Base-by-base conservation (phyloP, 2,888 invertebrate species). In the Escarpia spicata region DNA sequence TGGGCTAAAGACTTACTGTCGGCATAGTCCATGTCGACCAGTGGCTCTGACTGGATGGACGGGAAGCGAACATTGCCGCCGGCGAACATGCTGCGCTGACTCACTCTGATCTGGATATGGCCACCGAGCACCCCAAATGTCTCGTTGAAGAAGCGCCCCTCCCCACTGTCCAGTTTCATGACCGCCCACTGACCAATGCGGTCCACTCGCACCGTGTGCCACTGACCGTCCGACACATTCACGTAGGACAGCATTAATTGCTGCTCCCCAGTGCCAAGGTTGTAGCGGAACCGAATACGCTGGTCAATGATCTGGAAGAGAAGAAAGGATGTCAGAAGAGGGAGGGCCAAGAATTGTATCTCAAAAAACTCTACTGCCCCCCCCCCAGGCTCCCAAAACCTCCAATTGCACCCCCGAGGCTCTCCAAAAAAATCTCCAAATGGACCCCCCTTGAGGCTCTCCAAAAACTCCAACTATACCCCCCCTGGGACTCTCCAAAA, bases 161-260 rank as follows among this genome's bases (percentile, higher is more conserved):
- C 99, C 1, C 99, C 99, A 3, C 99, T 99, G 96, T 99, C 99
- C 94, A 99, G 97, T 96, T 98, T 98, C 93, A 99, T 97, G 92
- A 98, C 98, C 19, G 99, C 99, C 12, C 98, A 98, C 92, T 98
- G 98, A 90, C 99, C 99, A 95, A 98, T 98, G 92, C 99, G 97
- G 95, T 98, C 98, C 0, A 99, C 98, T 94, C 98, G 97, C 8
- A 98, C 98, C 92, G 98, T 98, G 96, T 99, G 99, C 99, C 99
- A 99, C 95, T 99, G 98, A 0, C 99, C 99, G 96, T 99, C 98
- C 95, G 99, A 98, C 2, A 99, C 99, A 0, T 98, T 97, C 45
- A 99, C 98, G 8, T 98, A 98, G 95, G 98, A 98, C 92, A 99
- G 97, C 98, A 98, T 98, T 95, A 99, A 98, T 95, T 98, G 98